Conservation (phyloP, 64 coral and sea anemone genomes). For the Stichodactyla helianthus region DNA sequence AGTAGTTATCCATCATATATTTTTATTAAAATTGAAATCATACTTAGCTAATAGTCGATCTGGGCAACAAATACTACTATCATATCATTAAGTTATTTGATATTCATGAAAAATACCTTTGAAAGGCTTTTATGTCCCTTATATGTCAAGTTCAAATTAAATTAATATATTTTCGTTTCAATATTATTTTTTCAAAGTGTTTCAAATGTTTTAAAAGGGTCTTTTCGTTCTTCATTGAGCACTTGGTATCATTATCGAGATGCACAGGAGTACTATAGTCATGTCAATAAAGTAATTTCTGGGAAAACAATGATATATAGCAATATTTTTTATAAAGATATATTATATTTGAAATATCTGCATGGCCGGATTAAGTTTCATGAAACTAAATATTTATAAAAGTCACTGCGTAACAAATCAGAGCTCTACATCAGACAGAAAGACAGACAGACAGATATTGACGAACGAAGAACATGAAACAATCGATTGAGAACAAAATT, state of each 20-base stretch:
- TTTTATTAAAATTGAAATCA: not conserved
- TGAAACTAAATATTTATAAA: not conserved
- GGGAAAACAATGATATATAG: not conserved
- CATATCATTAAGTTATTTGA: not conserved
- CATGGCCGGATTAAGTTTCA: not conserved
- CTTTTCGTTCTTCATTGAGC: not conserved
- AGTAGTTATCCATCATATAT: not conserved
- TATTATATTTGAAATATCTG: slow-evolving; percentile 1
- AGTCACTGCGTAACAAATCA: not conserved
- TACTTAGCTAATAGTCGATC: not conserved
- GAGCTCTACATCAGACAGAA: not conserved
- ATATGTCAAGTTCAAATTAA: not conserved
- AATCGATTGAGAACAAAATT: not conserved
- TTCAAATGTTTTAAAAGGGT: not conserved
- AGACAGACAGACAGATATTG: not conserved
- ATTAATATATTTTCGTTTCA: not conserved
- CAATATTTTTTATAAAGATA: slow-evolving; percentile 7
- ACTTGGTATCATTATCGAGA: not conserved
- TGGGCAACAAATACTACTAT: not conserved
- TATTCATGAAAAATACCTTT: not conserved
- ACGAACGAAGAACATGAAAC: not conserved
- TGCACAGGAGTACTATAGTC: not conserved
- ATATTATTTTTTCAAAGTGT: not conserved
- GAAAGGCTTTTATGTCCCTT: too few relatives aligned
- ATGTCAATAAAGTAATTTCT: not conserved